A percentile compares a stretch with the other conserved stretches of the same genome.
Evolutionary conservation across 2,797 vertebrate genomes (phyloP).

Genomic region (Falco peregrinus): DNA sequence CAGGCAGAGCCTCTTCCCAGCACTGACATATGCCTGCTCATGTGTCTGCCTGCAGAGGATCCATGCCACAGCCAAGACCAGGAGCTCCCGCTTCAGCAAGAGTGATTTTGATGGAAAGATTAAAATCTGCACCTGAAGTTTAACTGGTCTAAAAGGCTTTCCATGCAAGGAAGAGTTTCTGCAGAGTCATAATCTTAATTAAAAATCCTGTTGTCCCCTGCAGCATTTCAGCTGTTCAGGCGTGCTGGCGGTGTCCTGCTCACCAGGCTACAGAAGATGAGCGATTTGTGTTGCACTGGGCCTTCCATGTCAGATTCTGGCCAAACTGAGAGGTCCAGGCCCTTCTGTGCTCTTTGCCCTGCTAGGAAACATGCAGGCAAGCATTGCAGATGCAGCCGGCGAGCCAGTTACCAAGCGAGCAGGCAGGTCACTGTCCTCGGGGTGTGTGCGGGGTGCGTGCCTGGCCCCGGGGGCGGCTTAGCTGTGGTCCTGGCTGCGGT

Average conservation of each 20-base stretch:
- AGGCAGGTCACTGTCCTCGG: background rate
- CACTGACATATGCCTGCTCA: background rate
- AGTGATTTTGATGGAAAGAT: background rate
- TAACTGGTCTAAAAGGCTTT: background rate
- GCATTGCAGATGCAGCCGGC: background rate
- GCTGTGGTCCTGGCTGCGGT: accelerated
- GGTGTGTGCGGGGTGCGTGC: accelerated
- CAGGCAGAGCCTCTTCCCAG: background rate
- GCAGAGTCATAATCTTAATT: background rate
- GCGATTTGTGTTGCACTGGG: background rate
- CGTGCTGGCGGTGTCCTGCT: background rate
- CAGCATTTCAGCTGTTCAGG: background rate
- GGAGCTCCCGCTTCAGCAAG: background rate
- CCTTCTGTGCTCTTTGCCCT: background rate
- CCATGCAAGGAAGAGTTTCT: background rate
- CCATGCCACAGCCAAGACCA: background rate
- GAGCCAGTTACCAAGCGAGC: background rate
- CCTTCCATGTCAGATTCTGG: background rate
- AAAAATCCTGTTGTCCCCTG: background rate
- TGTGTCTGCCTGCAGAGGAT: background rate
- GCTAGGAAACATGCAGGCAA: background rate
- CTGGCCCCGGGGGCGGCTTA: accelerated
- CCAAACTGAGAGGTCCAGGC: background rate
- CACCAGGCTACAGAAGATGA: background rate
- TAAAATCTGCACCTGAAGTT: background rate